Percentiles rank a stretch among this genome's conserved stretches.
Conservation (phyloP, 2,113 vertebrate genomes). For the Parus major region DNA sequence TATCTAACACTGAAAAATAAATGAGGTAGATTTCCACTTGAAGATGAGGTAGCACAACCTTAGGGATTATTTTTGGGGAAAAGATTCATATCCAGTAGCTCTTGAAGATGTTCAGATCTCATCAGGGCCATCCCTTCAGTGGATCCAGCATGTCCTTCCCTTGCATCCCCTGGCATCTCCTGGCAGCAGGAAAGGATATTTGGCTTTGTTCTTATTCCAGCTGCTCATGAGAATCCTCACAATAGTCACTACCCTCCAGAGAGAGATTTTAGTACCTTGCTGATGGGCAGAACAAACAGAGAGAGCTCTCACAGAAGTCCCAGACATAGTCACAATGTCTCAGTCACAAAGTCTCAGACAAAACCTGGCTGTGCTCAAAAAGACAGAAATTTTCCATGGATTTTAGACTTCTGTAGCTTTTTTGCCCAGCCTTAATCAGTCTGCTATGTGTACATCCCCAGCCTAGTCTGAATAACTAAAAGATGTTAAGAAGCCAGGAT, state of each 20-base stretch:
- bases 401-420: background rate
- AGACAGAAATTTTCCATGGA: background rate
- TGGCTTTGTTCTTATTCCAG: background rate
- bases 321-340: background rate
- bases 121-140: background rate
- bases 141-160: background rate
- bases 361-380: background rate
- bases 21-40: background rate
- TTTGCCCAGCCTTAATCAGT: background rate
- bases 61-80: background rate
- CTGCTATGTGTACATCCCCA: background rate
- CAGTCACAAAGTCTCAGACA: background rate
- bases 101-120: background rate
- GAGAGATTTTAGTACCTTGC: background rate
- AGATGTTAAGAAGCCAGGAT: background rate
- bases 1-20: background rate
- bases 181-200: background rate
- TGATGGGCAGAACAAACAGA: background rate
- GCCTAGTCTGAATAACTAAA: background rate
- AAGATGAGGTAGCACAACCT: background rate
- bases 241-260: accelerated
- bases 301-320: background rate
- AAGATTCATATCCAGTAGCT: background rate
- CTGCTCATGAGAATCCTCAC: background rate
- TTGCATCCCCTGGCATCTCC: background rate